Conservation (phyloP, 1,140 invertebrate genomes). For the Chlorops oryzae region DNA sequence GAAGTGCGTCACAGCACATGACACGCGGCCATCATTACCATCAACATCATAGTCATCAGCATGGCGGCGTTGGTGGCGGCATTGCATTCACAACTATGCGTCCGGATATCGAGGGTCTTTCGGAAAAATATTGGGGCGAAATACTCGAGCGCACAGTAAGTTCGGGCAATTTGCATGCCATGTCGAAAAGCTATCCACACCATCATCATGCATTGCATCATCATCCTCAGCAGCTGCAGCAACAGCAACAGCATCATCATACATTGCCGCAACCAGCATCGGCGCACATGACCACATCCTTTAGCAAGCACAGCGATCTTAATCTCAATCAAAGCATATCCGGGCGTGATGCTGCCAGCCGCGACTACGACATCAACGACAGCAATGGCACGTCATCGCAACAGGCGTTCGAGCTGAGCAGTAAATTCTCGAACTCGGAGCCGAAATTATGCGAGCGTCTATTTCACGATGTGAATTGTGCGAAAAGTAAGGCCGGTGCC, state of each 20-base stretch:
- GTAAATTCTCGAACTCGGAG: slow-evolving; percentile 45
- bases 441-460: slow-evolving; percentile 44
- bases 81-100: slow-evolving; percentile 32
- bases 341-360: slow-evolving; percentile 8
- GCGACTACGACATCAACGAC: not conserved
- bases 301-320: slow-evolving; percentile 44
- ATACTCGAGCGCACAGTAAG: slow-evolving; percentile 66
- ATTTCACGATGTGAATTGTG: slow-evolving; percentile 40
- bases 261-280: slow-evolving; percentile 7
- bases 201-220: slow-evolving; percentile 23
- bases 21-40: slow-evolving; percentile 12
- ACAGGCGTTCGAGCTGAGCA: slow-evolving; percentile 26
- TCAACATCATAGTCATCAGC: slow-evolving; percentile 14
- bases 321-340: slow-evolving; percentile 36
- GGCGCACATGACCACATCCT: slow-evolving; percentile 35
- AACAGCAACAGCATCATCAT: slow-evolving; percentile 37
- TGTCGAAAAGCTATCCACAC: slow-evolving; percentile 52
- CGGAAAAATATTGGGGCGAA: slow-evolving; percentile 73
- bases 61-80: slow-evolving; percentile 15
- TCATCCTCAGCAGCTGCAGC: slow-evolving; percentile 22
- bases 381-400: not conserved
- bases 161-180: slow-evolving; percentile 60
- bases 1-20: slow-evolving; percentile 40
- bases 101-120: slow-evolving; percentile 61
- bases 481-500: slow-evolving; percentile 33